Evolutionary conservation across 1,140 invertebrate genomes (phyloP), one percentile per base, ranked within the genome.

Genomic region (Sitodiplosis mosellana): DNA sequence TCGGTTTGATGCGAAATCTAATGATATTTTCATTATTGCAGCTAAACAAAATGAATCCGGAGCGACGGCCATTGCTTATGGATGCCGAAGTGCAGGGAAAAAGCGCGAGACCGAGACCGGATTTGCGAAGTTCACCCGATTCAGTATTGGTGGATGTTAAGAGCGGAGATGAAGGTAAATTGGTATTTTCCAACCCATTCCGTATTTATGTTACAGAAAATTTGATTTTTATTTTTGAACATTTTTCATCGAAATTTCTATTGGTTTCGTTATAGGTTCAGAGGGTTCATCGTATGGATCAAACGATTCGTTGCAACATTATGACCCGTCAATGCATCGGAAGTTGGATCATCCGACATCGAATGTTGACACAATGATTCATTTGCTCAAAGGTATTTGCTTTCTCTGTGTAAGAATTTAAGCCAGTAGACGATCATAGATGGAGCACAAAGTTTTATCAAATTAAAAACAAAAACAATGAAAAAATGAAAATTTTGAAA

Each of bases 311-410:
- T 10, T 18, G 14, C 21, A 27, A 27, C 5, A 19, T 47, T 78
- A 76, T 54, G 70, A 80, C 61, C 79, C 79, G 36, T 60, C 77
- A 6, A 59, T 72, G 6, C 74, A 81, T 55, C 64, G 81, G 53
- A 71, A 74, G 45, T 56, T 83, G 50, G 78, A 81, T 56, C 74
- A 82, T 64, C 80, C 81, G 2, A 83, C 80, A 10, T 81, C 80
- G n/a, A 87, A 84, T 65, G 73, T 80, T 44, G 82, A 86, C 55
- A 85, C 83, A 0, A 69, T 85, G 60, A 77, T 87, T 45, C 82
- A 86, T 69, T 65, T 87, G 49, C 63, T 87, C 10, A 87, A 87
- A 68, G 37, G 37, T 36, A 36, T n/a, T 10, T 10, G n/a, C 34
- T 36, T 36, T 36, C n/a, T 36, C 34, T 36, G 8, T 8, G 8